phyloP scores from a whole-genome alignment of 2,113 vertebrate species.

The Nestor notabilis region DNA sequence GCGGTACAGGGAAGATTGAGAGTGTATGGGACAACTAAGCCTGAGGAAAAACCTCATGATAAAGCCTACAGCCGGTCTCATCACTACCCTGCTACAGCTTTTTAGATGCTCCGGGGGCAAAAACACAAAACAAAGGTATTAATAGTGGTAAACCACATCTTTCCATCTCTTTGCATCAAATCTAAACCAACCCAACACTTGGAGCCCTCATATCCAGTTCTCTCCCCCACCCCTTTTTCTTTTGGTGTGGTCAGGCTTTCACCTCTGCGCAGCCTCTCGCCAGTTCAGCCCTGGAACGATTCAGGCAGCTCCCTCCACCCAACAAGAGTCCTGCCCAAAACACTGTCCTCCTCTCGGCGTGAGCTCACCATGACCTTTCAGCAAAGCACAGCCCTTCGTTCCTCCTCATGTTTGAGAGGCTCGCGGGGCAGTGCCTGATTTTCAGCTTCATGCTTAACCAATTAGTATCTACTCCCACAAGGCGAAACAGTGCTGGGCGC shows the following conservation, averaged over 20 bases:
- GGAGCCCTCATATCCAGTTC: not conserved
- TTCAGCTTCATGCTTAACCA: conserved; percentile 29
- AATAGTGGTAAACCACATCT: conserved; percentile 23
- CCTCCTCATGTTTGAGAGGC: not conserved
- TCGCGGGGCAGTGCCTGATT: not conserved
- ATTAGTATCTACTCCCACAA: not conserved
- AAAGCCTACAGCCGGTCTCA: not conserved
- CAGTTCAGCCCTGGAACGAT: conserved; percentile 32
- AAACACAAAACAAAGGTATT: not conserved
- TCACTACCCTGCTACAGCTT: not conserved
- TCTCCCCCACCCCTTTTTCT: not conserved
- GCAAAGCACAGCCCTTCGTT: not conserved
- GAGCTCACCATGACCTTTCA: conserved; percentile 54
- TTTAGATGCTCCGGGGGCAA: not conserved
- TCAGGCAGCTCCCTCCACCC: conserved; percentile 52
- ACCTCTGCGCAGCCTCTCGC: not conserved
- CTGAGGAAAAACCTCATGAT: not conserved
- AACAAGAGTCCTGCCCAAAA: conserved; percentile 47
- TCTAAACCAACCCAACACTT: not conserved
- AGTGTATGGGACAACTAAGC: not conserved
- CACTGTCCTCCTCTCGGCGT: not conserved
- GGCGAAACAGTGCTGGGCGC: not conserved
- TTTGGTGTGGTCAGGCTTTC: conserved; percentile 21
- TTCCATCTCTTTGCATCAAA: not conserved
- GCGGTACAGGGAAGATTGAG: not conserved